Conservation (phyloP, 1,140 invertebrate genomes). For the Anoplophora glabripennis region DNA sequence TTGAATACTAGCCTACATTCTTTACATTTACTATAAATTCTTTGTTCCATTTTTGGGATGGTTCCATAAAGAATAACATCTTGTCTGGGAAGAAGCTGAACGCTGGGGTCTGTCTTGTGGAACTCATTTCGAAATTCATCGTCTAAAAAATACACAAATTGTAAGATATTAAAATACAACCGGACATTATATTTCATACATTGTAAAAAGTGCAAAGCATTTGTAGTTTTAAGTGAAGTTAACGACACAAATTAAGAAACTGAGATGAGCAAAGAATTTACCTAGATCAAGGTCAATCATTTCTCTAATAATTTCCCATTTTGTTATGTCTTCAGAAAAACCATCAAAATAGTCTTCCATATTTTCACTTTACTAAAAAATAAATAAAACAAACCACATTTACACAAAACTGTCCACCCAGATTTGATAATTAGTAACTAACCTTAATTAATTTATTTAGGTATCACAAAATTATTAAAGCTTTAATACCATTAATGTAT, state of each 20-base stretch:
- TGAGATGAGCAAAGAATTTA: constrained; percentile 2
- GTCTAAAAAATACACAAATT: background rate
- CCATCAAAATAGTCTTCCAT: constrained; percentile 28
- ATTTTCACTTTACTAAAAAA: constrained; percentile 11
- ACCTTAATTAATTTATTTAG: too few relatives aligned
- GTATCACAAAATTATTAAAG: too few relatives aligned
- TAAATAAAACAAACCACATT: constrained; percentile 2
- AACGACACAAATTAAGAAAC: background rate
- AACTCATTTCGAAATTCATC: constrained; percentile 1
- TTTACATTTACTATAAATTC: constrained; percentile 33
- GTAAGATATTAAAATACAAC: background rate
- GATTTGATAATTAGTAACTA: too few relatives aligned
- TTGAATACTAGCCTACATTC: constrained; percentile 37
- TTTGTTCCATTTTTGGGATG: constrained; percentile 38
- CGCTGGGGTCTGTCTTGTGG: constrained; percentile 21
- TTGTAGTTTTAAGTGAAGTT: background rate
- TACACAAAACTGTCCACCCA: background rate
- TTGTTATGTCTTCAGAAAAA: constrained; percentile 19
- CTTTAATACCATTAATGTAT: too few relatives aligned
- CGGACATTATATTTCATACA: background rate
- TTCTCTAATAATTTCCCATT: constrained; percentile 22
- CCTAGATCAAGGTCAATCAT: constrained; percentile 19
- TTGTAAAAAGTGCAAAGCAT: background rate
- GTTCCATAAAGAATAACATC: constrained; percentile 36
- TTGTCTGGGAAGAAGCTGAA: constrained; percentile 32